Base-by-base conservation (phyloP, 1,140 invertebrate species). In the Pseudomyrmex cubaensis region DNA sequence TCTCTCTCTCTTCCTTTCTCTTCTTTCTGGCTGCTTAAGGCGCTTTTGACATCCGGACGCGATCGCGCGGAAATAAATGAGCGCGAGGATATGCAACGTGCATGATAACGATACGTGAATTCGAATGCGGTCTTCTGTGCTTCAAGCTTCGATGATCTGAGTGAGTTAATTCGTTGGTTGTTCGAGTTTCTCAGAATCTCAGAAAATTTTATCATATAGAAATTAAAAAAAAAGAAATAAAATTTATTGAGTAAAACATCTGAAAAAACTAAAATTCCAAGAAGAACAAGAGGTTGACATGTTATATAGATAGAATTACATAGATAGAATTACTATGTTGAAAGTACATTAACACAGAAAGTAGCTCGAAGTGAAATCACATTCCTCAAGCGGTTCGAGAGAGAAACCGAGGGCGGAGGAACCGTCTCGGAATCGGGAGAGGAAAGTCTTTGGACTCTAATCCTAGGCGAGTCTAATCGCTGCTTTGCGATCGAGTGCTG, bases 21-120 rank as follows among this genome's bases (percentile, higher is more conserved):
- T 2, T 15, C n/a, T n/a, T 35, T 15, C 25, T 25, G 22, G n/a
- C 25, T 64, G 63, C 86, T 75, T 73, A 62, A 77, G 78, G 76
- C 84, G 66, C 77, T 85, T 85, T 89, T 83, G 83, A 85, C 84
- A 59, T 83, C n/a, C 64, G 72, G 46, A 78, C 52, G 67, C 83
- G 77, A 88, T 85, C 83, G 80, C 86, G 84, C 75, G 85, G 76
- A 87, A 89, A 90, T 89, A 85, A 86, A 89, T 85, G 87, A 77
- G 50, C 20, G 66, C 66, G 63, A 63, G 46, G 59, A 70, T 35
- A 15, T 56, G 67, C 57, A 35, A 56, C 70, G 70, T 46, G 70
- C 78, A 17, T 64, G 78, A 82, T 75, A 82, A 75, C 69, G 78
- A 73, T 17, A 44, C 54, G 56, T 56, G 54, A 63, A 82, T 73